Percentiles rank a stretch among this genome's conserved stretches.
Conservation (phyloP, 2,888 invertebrate genomes). For the Stramonita haemastoma region DNA sequence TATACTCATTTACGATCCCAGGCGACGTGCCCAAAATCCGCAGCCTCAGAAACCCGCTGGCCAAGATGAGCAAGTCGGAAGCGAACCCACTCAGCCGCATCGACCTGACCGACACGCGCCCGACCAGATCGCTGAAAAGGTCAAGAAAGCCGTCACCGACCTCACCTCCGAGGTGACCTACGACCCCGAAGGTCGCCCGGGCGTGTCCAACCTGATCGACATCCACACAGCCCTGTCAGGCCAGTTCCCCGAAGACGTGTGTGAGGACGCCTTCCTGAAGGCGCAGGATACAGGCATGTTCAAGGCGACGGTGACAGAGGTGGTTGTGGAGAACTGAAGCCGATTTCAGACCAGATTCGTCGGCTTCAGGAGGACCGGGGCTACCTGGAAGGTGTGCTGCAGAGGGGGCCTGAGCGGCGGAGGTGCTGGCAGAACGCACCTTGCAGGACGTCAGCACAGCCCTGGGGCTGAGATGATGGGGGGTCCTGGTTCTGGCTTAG, state of each 20-base stretch:
- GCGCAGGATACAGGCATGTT: slow-evolving; percentile 88
- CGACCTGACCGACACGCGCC: slow-evolving; percentile 87
- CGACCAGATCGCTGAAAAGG: slow-evolving; percentile 84
- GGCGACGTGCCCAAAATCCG: slow-evolving; percentile 80
- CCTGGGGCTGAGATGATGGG: slow-evolving; percentile 79
- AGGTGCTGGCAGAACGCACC: slow-evolving; percentile 82
- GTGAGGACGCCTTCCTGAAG: slow-evolving; percentile 81
- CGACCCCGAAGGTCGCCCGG: slow-evolving; percentile 88
- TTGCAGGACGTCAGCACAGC: slow-evolving; percentile 83
- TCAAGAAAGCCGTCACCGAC: slow-evolving; percentile 95
- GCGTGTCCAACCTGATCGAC: slow-evolving; percentile 91
- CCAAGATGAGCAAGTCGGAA: slow-evolving; percentile 99
- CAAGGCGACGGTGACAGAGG: slow-evolving; percentile 86
- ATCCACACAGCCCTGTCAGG: slow-evolving; percentile 88
- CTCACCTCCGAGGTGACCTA: slow-evolving; percentile 88
- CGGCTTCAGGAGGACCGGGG: slow-evolving; percentile 82
- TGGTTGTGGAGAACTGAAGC: slow-evolving; percentile 84
- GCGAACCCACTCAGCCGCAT: slow-evolving; percentile 87
- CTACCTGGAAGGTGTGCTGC: slow-evolving; percentile 83
- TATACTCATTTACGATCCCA: slow-evolving; percentile 42
- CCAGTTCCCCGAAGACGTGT: slow-evolving; percentile 84
- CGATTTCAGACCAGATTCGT: slow-evolving; percentile 83
- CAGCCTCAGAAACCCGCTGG: slow-evolving; percentile 90
- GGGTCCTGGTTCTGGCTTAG: not conserved
- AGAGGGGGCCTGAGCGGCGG: slow-evolving; percentile 84